Percentiles rank a stretch among this genome's conserved stretches.
Conservation (phyloP, 2,113 vertebrate genomes). For the Andinoacara biseriatus region DNA sequence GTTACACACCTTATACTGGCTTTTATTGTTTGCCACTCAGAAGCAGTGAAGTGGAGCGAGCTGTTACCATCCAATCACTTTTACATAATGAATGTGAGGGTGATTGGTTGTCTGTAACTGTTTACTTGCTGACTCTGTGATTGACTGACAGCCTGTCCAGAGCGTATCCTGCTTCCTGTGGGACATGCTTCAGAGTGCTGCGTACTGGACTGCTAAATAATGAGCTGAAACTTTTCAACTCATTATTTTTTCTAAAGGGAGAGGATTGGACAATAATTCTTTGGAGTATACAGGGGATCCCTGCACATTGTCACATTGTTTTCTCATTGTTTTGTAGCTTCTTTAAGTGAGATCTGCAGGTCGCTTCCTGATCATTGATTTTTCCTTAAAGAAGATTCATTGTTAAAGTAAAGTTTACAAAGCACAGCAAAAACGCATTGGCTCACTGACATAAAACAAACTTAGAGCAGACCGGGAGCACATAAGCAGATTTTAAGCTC, state of each 20-base stretch:
- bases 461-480: background rate
- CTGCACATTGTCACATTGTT: background rate
- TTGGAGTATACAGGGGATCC: background rate
- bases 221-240: too few relatives aligned
- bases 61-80: background rate
- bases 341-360: background rate
- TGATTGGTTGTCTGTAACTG: background rate
- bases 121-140: background rate
- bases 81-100: background rate
- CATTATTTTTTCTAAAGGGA: too few relatives aligned
- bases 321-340: background rate
- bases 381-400: background rate
- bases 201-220: too few relatives aligned
- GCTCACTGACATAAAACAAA: constrained; percentile 4
- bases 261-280: too few relatives aligned
- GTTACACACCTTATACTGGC: background rate
- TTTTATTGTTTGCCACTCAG: background rate
- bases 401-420: background rate
- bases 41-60: background rate
- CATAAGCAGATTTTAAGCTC: background rate
- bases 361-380: constrained; percentile 5
- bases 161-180: too few relatives aligned
- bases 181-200: too few relatives aligned
- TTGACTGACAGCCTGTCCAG: background rate
- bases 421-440: background rate